Conservation (phyloP, 2,888 invertebrate genomes). For the Tachina lurida region DNA sequence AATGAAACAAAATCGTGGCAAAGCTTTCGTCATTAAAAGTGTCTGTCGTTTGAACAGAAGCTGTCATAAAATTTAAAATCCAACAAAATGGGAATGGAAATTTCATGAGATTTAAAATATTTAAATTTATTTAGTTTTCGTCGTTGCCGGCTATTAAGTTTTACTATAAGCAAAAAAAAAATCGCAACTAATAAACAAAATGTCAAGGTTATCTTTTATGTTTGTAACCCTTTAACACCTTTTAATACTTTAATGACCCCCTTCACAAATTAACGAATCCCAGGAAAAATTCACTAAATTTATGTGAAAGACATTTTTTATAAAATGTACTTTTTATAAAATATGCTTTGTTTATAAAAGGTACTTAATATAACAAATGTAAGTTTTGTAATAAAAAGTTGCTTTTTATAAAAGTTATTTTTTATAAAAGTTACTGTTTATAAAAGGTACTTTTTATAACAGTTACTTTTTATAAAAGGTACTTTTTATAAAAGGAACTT, state of each 20-base stretch:
- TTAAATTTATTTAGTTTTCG: constrained; percentile 13
- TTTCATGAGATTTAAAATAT: neutral
- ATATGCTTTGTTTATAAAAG: too few relatives aligned
- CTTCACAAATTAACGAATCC: constrained; percentile 48
- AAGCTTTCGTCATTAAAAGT: neutral
- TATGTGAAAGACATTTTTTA: constrained; percentile 40
- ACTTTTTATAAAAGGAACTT: too few relatives aligned
- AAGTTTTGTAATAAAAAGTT: too few relatives aligned
- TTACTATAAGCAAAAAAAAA: constrained; percentile 1
- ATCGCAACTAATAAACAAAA: constrained; percentile 51
- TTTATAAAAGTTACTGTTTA: too few relatives aligned
- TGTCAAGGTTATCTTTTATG: constrained; percentile 43
- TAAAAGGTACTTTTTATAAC: too few relatives aligned
- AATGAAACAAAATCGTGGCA: neutral
- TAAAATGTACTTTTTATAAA: too few relatives aligned
- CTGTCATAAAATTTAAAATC: neutral
- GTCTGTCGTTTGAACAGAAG: neutral
- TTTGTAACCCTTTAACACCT: constrained; percentile 21
- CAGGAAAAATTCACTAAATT: neutral
- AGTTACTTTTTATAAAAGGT: too few relatives aligned
- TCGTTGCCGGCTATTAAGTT: constrained; percentile 2
- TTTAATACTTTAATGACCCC: constrained; percentile 7
- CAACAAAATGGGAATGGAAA: neutral
- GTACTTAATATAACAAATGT: too few relatives aligned
- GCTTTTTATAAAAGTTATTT: too few relatives aligned